Percentiles rank a stretch among this genome's conserved stretches.
Evolutionary conservation across 2,797 vertebrate genomes (phyloP).

Genomic region (Bradypus variegatus): DNA sequence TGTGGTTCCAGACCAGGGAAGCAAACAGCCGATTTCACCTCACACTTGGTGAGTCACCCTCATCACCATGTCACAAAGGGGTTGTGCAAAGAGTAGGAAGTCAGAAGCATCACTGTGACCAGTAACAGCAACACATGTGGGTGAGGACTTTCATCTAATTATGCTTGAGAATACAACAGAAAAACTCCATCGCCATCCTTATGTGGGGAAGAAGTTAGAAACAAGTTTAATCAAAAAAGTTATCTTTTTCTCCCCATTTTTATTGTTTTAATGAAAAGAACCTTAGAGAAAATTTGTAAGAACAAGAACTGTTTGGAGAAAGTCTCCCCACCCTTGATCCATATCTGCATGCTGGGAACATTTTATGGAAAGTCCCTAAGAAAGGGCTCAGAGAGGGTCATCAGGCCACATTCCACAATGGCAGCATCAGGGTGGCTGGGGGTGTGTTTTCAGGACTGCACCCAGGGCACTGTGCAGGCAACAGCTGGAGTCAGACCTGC

Average conservation of each 20-base stretch:
- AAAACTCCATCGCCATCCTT: not conserved
- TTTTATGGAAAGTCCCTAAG: not conserved
- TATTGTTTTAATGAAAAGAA: not conserved
- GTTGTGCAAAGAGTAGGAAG: too few species aligned
- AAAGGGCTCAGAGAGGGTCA: not conserved
- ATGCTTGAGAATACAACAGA: not conserved
- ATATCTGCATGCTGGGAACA: not conserved
- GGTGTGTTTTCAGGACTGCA: not conserved
- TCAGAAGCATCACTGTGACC: too few species aligned
- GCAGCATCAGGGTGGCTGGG: not conserved
- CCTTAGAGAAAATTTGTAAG: not conserved
- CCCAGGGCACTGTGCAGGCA: rapidly evolving
- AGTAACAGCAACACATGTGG: not conserved
- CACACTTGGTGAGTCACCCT: too few species aligned
- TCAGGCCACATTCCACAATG: not conserved
- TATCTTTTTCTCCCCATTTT: not conserved
- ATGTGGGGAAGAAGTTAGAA: not conserved
- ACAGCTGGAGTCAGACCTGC: rapidly evolving
- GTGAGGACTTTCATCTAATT: not conserved
- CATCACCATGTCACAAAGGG: too few species aligned
- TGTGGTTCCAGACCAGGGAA: too few species aligned
- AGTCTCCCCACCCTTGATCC: not conserved
- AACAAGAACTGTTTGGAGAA: not conserved
- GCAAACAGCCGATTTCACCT: too few species aligned
- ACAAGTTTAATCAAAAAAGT: not conserved